Base-by-base conservation (phyloP, 2,113 vertebrate genomes). In the Rhagologus leucostigma region DNA sequence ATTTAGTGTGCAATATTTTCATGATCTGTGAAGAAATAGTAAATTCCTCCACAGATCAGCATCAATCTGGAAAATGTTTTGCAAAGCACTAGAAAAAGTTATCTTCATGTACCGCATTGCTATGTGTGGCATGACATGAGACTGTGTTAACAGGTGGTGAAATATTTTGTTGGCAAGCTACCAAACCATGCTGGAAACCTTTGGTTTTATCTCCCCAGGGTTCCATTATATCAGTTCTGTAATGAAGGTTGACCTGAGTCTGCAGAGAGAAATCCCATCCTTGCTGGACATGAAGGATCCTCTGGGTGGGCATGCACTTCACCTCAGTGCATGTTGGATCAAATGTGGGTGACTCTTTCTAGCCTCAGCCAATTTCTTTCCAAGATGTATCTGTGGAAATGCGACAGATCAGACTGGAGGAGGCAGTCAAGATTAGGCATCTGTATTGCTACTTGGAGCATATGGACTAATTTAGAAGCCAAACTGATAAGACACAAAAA, bases 41-140 rank as follows among this genome's bases (percentile, higher is more conserved):
- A 47, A 78, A 71, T 82, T 91, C 53, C 26, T 87, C 33, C 81
- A 82, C 70, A 91, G 74, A 84, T 47, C 64, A 87, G 16, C 57
- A 60, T 82, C 81, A 82, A n/a, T 87, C 84, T 96, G 90, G 74
- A 70, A 93, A 89, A 87, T 64, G 19, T 67, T 94, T 87, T 91
- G 39, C 60, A 56, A 79, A 84, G 80, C 30, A 71, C 33, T 55
- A 64, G 53, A 24, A 13, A 17, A 81, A 96, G 74, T 87, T 84
- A 24, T 87, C 74, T 95, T 84, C 4, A 2, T 64, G 53, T 75
- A 71, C 53, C 46, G 4, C 2, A 0, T 84, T 91, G 52, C 73
- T 89, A 7, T 52, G 47, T 79, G 65, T 67, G 56, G 44, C 27
- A 14, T 95, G 87, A 87, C 60, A 68, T 20, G 81, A 91, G 53